Evolutionary conservation across 2,113 vertebrate genomes (phyloP), one percentile per base, ranked within the genome.

Genomic region (Phrynosoma blainvillii): DNA sequence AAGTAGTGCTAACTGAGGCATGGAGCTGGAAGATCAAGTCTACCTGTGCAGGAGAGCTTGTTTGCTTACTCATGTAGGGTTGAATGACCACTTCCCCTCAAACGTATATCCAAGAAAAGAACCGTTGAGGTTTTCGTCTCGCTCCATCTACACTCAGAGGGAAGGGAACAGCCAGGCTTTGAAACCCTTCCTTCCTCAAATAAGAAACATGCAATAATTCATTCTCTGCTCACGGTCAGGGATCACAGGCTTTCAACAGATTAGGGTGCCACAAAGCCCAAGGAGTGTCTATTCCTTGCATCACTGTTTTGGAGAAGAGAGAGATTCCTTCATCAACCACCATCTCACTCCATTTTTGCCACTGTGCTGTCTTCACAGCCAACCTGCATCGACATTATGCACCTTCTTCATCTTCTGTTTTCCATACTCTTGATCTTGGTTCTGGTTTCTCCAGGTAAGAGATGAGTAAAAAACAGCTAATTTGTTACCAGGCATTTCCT

Each of bases 401-500:
- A n/a, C 25, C 27, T 79, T 27, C 77, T 79, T 16, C 25, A 1
- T n/a, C 13, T 54, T 30, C 27, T 56, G 5, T 18, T 56, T 20
- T 20, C 52, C 54, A 52, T 7, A 27, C 13, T 79, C 77, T 79
- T 79, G 77, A 56, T 56, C 23, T 2, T 56, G 27, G 13, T n/a
- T 16, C 77, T 79, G 77, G 27, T 27, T 56, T 79, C 77, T 79
- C 54, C 79, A 80, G 79, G 79, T 80, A 80, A 80, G 79, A 47
- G 27, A 79, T 56, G 56, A 56, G 16, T 7, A 25, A 47, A 79
- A 5, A 27, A 12, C 20, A 77, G 36, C 36, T 2, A 59, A 11
- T 14, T 56, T 59, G 14, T 59, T 14, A 13, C 56, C 9, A 62
- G 59, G 59, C 59, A 62, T 62, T 12, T 2, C 3, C 13, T 62